Percentiles rank a stretch among this genome's conserved stretches.
phyloP scores from a whole-genome alignment of 1,140 invertebrate genomes.

The Bilobella aurantiaca region DNA sequence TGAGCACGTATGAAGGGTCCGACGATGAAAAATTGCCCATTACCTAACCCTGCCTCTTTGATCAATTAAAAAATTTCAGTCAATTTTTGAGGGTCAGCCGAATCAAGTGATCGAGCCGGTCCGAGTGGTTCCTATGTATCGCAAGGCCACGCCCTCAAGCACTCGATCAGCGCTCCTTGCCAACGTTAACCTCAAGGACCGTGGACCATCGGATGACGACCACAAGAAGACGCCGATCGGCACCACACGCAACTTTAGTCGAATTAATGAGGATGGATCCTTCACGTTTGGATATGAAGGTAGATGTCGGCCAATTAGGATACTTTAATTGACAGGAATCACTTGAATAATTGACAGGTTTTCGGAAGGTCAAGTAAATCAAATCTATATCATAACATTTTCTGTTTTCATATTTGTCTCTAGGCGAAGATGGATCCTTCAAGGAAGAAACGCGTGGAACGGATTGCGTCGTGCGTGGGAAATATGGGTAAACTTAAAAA shows the following conservation, averaged over 20 bases:
- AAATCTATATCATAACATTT: too few species aligned
- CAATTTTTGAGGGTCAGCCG: slow-evolving; percentile 23
- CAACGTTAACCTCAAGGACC: slow-evolving; percentile 24
- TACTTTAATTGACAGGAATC: too few species aligned
- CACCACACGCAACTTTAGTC: slow-evolving; percentile 31
- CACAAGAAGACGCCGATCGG: slow-evolving; percentile 21
- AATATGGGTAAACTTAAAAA: slow-evolving; percentile 66
- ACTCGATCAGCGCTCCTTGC: slow-evolving; percentile 20
- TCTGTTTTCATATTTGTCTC: too few species aligned
- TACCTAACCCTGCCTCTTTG: neutral
- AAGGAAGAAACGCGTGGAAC: slow-evolving; percentile 76
- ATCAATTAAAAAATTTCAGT: slow-evolving; percentile 20
- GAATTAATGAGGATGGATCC: slow-evolving; percentile 29
- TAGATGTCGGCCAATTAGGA: too few species aligned
- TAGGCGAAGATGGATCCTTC: slow-evolving; percentile 72
- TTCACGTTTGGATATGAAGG: slow-evolving; percentile 27
- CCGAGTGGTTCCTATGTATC: slow-evolving; percentile 26
- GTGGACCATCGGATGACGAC: slow-evolving; percentile 19
- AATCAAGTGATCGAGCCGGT: slow-evolving; percentile 29
- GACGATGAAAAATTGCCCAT: neutral
- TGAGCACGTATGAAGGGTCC: too few species aligned
- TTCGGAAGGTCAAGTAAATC: too few species aligned
- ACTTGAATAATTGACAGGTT: too few species aligned
- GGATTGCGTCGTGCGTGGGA: slow-evolving; percentile 74
- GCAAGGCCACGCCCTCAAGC: slow-evolving; percentile 23